Evolutionary conservation across 2,797 vertebrate species (phyloP).

Genomic region (Chanos chanos): DNA sequence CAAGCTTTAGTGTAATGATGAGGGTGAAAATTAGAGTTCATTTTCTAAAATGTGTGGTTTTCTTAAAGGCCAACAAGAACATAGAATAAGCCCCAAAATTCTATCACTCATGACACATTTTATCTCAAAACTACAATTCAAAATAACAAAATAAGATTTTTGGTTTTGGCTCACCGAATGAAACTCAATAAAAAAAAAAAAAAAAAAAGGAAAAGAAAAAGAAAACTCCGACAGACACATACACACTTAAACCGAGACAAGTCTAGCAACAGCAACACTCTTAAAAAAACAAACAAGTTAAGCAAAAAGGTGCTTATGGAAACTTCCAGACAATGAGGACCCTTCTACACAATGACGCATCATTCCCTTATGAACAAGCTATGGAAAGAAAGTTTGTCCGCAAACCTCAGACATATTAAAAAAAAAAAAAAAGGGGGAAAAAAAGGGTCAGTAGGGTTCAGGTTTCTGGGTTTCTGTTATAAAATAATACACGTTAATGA

Average conservation of each 20-base stretch:
- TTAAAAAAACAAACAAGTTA: not conserved
- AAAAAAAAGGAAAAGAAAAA: not conserved
- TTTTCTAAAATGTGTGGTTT: conserved; percentile 59
- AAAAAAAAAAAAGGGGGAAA: not conserved
- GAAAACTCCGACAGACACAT: conserved; percentile 48
- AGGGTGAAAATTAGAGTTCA: conserved; percentile 50
- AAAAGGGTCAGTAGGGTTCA: not conserved
- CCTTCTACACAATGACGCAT: too few species aligned
- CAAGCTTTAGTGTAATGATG: conserved; percentile 50
- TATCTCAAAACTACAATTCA: conserved; percentile 40
- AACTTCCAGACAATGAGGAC: too few species aligned
- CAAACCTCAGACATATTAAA: too few species aligned
- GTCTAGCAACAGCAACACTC: conserved; percentile 26
- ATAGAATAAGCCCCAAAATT: conserved; percentile 47
- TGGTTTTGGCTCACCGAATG: conserved; percentile 39
- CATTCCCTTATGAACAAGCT: too few species aligned
- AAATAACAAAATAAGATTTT: conserved; percentile 33
- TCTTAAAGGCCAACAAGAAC: conserved; percentile 46
- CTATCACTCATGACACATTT: conserved; percentile 52
- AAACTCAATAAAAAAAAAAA: conserved; percentile 40
- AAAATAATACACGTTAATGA: not conserved
- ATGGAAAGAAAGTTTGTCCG: too few species aligned
- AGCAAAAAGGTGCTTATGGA: not conserved
- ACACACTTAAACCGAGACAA: conserved; percentile 40
- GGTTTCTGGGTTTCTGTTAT: not conserved